Percentiles rank a stretch among this genome's conserved stretches.
Conservation (phyloP, 2,113 vertebrate species). For the Zosterops japonicus region DNA sequence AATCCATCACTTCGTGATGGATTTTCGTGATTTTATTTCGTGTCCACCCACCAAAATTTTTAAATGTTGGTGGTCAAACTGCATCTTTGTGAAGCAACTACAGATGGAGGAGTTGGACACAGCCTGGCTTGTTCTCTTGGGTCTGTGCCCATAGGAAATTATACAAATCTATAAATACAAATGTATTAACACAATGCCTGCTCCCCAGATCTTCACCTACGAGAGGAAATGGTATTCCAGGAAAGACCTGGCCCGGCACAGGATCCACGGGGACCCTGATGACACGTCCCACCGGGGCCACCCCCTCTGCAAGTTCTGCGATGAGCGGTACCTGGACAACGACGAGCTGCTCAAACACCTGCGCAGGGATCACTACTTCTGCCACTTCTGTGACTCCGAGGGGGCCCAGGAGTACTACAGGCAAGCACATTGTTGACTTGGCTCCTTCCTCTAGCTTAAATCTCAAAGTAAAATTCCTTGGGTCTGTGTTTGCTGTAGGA, state of each 20-base stretch:
- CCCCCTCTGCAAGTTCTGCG: conserved; percentile 96
- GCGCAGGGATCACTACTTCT: conserved; percentile 94
- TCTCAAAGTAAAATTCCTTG: neutral
- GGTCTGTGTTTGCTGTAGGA: neutral
- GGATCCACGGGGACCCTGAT: conserved; percentile 92
- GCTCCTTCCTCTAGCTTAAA: neutral
- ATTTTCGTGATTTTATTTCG: neutral
- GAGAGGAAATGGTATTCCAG: conserved; percentile 96
- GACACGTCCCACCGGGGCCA: conserved; percentile 96
- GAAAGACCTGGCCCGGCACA: conserved; percentile 92
- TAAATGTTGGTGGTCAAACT: neutral
- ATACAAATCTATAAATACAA: neutral
- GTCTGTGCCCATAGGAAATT: neutral
- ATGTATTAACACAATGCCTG: rapidly evolving
- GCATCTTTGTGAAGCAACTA: neutral
- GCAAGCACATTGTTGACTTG: rapidly evolving
- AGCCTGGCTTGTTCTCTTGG: rapidly evolving
- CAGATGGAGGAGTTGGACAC: neutral
- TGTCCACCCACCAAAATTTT: neutral
- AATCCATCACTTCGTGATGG: neutral
- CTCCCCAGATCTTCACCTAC: conserved; percentile 87
- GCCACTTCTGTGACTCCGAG: conserved; percentile 95
- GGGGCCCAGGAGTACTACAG: conserved; percentile 98
- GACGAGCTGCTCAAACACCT: conserved; percentile 95
- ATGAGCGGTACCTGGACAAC: conserved; percentile 94